Evolutionary conservation across 2,113 vertebrate species (phyloP).

Genomic region (Poeciliopsis retropinna): DNA sequence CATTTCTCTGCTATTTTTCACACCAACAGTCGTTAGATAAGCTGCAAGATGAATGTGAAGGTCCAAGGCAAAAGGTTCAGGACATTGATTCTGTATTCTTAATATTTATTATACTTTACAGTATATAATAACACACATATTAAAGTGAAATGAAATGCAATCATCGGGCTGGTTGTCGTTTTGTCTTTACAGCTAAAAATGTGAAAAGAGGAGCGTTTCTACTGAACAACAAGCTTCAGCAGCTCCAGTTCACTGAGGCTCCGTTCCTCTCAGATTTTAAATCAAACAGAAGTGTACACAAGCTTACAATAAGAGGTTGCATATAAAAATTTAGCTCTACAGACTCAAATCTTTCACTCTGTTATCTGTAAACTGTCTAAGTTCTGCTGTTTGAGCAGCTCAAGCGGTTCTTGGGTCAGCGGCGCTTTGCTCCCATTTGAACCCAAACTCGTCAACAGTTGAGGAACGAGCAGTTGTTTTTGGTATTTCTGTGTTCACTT

Average conservation of each 20-base stretch:
- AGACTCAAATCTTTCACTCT: background rate
- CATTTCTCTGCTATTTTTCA: slow-evolving; percentile 29
- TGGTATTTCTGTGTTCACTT: background rate
- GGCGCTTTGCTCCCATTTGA: background rate
- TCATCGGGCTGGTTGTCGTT: too few species aligned
- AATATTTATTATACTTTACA: background rate
- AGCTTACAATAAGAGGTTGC: background rate
- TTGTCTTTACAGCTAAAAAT: too few species aligned
- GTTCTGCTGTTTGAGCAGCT: background rate
- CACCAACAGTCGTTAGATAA: slow-evolving; percentile 4
- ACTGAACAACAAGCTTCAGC: too few species aligned
- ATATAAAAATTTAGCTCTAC: background rate
- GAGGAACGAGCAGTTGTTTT: background rate
- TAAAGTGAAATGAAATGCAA: background rate
- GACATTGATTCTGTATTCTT: background rate
- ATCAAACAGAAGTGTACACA: background rate
- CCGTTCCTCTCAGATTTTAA: too few species aligned
- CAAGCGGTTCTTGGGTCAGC: background rate
- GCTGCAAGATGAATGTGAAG: slow-evolving; percentile 19
- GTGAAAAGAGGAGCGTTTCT: too few species aligned
- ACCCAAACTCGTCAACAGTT: background rate
- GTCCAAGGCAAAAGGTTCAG: slow-evolving; percentile 11
- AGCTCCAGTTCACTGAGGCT: too few species aligned
- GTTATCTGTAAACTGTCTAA: background rate
- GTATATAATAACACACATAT: background rate